These are phyloP conservation scores for Carposina sasakii DNA, from an alignment of 1,140 invertebrate species.

Conservation along the genomic window DNA sequence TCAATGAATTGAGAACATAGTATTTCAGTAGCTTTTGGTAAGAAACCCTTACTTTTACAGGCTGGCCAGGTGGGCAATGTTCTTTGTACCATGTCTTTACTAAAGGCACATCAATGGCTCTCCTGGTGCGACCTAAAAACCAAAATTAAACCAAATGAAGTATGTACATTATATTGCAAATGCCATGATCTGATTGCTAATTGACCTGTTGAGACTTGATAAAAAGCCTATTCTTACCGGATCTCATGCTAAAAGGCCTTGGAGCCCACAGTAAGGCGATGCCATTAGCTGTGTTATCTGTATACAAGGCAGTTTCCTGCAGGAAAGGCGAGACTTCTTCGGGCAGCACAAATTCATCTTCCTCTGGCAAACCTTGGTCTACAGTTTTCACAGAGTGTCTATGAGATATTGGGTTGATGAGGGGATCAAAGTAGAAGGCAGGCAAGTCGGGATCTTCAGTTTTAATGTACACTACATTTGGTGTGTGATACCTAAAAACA, in stretches of 20 bases:
- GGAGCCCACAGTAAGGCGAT: conserved; percentile 99
- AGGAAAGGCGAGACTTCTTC: conserved; percentile 94
- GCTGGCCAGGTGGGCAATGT: conserved; percentile 98
- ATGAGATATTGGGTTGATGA: conserved; percentile 99
- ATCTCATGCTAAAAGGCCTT: conserved; percentile 96
- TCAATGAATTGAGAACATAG: conserved; percentile 97
- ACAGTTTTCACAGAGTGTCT: conserved; percentile 87
- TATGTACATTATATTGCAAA: conserved; percentile 3
- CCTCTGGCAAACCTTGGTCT: conserved; percentile 89
- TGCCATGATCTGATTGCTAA: conserved; percentile 2
- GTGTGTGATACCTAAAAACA: conserved; percentile 94
- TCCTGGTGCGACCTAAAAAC: conserved; percentile 79
- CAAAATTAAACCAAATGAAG: conserved; percentile 6
- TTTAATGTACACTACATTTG: conserved; percentile 99
- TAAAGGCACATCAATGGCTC: conserved; percentile 97
- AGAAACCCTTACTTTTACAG: conserved; percentile 98
- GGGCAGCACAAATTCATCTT: conserved; percentile 95
- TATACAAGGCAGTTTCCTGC: conserved; percentile 95
- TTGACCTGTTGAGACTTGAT: neutral
- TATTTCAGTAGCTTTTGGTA: conserved; percentile 99
- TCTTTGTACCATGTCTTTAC: conserved; percentile 99
- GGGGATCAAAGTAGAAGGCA: conserved; percentile 99
- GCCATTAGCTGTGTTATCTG: conserved; percentile 99
- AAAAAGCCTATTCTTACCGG: conserved; percentile 71
- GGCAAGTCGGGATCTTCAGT: conserved; percentile 99